Conservation (phyloP, 2,888 invertebrate species). For the Ormyrus labotus region DNA sequence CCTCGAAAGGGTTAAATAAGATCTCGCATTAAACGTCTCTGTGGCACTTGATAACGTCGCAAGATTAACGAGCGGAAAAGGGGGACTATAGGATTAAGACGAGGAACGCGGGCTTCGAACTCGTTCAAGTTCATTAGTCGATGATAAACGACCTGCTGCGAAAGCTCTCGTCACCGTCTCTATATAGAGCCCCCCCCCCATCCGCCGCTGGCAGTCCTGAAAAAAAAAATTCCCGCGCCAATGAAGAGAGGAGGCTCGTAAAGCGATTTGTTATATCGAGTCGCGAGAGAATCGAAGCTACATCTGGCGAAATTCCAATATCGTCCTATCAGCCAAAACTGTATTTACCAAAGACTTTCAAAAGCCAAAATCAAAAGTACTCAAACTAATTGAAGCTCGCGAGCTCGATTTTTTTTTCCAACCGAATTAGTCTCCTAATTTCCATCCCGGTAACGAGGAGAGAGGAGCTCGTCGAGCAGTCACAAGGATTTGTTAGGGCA, state of each 20-base stretch:
- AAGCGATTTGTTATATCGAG: slow-evolving; percentile 27
- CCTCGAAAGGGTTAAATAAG: neutral
- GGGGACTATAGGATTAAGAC: slow-evolving; percentile 43
- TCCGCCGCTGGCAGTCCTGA: neutral
- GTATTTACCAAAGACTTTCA: no score
- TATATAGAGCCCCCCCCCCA: neutral
- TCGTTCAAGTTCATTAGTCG: slow-evolving; percentile 56
- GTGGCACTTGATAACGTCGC: slow-evolving; percentile 25
- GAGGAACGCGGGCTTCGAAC: slow-evolving; percentile 37
- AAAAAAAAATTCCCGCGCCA: slow-evolving; percentile 26
- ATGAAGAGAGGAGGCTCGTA: neutral
- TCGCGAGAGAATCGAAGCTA: slow-evolving; percentile 31
- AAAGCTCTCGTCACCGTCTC: slow-evolving; percentile 20
- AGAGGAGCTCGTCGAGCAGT: no score
- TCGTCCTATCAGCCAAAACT: neutral
- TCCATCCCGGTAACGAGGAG: no score
- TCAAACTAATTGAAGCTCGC: no score
- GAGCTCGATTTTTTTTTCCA: no score
- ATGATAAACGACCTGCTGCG: slow-evolving; percentile 40
- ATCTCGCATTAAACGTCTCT: slow-evolving; percentile 16
- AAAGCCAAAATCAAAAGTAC: no score
- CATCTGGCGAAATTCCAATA: slow-evolving; percentile 40
- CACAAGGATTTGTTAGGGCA: no score
- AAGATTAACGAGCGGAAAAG: slow-evolving; percentile 44
- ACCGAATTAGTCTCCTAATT: no score